Evolutionary conservation across 2,113 vertebrate species (phyloP), one percentile per base, ranked within the genome.

Genomic region (Pardalotus punctatus): DNA sequence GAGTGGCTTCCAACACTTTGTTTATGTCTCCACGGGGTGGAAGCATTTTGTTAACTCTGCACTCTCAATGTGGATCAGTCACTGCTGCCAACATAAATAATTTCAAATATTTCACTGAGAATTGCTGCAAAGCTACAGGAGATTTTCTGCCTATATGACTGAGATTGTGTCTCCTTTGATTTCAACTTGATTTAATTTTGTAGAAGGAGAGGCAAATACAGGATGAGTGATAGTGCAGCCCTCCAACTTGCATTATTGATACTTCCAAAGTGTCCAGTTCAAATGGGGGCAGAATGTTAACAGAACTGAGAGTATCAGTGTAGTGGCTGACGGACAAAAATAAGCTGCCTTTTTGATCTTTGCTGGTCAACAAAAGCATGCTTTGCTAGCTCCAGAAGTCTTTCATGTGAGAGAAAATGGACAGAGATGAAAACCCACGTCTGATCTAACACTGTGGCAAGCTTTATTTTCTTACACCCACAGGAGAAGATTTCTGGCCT

Each of bases 171-270:
- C 82, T 97, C 38, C 61, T 96, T 97, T 97, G 91, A 96, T 96
- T 97, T 81, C 45, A 89, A 84, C 91, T 93, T 67, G 79, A 79
- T 95, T 97, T 95, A 90, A 86, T 96, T 95, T 83, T 96, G 80
- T 92, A 96, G 56, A 95, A 90, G 80, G 86, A 66, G 94, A 93
- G 70, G 66, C 76, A 91, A 94, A 92, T 91, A 82, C 43, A 90
- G 60, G 72, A 90, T 80, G 93, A 97, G 54, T 94, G 96, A 81
- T 90, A 87, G 93, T 92, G 94, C 92, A 95, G 65, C 88, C 95
- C 83, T 93, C 88, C 81, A 90, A 86, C 93, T 97, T 97, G 93
- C 95, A 97, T 97, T 97, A 97, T 96, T 95, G 93, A 96, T 96
- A 96, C 72, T 88, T 94, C 97, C 93, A 90, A 96, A 96, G 88